A percentile compares a stretch with the other conserved stretches of the same genome.
Conservation (phyloP, 2,797 vertebrate species). For the Pampus argenteus region DNA sequence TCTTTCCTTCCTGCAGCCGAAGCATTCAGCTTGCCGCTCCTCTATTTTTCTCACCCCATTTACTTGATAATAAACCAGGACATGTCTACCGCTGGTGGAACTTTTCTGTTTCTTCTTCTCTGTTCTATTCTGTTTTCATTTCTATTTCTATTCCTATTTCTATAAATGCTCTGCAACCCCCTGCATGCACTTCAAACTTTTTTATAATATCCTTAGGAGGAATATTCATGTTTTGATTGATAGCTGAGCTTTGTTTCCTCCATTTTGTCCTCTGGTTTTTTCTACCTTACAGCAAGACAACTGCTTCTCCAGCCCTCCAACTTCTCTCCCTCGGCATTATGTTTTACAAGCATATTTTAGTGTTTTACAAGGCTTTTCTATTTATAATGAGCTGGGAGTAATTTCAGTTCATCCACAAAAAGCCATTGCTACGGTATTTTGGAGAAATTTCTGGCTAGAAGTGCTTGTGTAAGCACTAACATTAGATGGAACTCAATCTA, state of each 20-base stretch:
- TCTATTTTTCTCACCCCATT: constrained; percentile 45
- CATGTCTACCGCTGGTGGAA: constrained; percentile 39
- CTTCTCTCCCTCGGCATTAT: constrained; percentile 47
- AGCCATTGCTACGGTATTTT: constrained; percentile 18
- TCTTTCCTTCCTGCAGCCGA: constrained; percentile 22
- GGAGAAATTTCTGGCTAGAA: constrained; percentile 16
- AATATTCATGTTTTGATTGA: constrained; percentile 30
- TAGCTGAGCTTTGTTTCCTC: constrained; percentile 28
- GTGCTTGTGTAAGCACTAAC: constrained; percentile 17
- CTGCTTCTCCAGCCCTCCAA: constrained; percentile 30
- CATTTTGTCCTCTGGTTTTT: constrained; percentile 52
- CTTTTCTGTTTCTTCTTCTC: constrained; percentile 55
- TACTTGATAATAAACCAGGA: constrained; percentile 56
- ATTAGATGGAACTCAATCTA: constrained; percentile 14
- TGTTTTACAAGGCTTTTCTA: constrained; percentile 26
- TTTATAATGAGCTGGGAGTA: constrained; percentile 48
- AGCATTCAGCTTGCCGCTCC: constrained; percentile 34
- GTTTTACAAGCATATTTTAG: constrained; percentile 40
- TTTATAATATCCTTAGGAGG: constrained; percentile 36
- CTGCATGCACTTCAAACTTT: constrained; percentile 41
- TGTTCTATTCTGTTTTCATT: too few species aligned
- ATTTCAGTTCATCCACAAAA: constrained; percentile 45
- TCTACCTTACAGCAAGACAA: constrained; percentile 48
- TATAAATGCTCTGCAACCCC: constrained; percentile 45
- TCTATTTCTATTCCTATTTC: too few species aligned